phyloP scores from a whole-genome alignment of 1,140 invertebrate species.

The Aphis gossypii region DNA sequence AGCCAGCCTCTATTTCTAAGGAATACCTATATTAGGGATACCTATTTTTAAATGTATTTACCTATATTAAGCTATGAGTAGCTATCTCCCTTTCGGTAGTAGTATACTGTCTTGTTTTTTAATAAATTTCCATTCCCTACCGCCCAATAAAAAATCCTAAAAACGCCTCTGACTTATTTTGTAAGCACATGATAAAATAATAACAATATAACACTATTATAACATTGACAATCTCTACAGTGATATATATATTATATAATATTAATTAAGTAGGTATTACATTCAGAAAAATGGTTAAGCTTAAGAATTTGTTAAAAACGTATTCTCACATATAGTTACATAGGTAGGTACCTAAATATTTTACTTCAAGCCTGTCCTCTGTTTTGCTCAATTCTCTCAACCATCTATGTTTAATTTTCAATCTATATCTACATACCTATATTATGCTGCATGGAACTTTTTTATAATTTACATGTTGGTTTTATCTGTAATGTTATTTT shows the following conservation, averaged over 20 bases:
- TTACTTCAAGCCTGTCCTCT: background rate
- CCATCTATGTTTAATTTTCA: background rate
- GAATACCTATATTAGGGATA: no score
- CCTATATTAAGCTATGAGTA: no score
- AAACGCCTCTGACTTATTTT: no score
- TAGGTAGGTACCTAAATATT: background rate
- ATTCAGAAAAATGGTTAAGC: no score
- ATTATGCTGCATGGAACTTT: background rate
- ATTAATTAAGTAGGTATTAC: background rate
- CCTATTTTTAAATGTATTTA: no score
- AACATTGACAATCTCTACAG: background rate
- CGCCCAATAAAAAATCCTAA: no score
- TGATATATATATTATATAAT: background rate
- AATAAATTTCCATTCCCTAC: no score
- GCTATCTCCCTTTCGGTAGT: no score
- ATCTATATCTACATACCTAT: background rate
- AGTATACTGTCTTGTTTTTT: no score
- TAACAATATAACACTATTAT: background rate
- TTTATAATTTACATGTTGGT: background rate
- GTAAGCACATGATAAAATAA: no score
- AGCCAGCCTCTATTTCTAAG: no score
- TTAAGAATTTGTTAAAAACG: background rate
- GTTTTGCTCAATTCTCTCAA: background rate
- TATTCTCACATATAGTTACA: background rate
- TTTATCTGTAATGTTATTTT: background rate